Evolutionary conservation across 2,888 invertebrate genomes (phyloP), one percentile per base, ranked within the genome.

Genomic region (Aradus depressus): DNA sequence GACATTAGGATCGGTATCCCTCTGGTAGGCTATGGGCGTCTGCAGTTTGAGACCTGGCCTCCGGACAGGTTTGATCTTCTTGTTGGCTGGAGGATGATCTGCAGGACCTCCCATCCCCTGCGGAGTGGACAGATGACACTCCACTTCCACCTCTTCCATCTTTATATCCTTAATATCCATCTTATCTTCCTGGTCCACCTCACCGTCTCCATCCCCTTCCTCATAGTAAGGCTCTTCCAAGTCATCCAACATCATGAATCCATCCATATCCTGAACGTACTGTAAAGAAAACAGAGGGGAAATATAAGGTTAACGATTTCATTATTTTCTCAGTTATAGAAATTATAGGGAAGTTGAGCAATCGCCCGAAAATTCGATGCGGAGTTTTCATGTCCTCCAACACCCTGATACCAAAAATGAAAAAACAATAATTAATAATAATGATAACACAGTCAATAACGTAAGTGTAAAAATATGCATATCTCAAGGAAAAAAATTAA

Each of bases 1-100:
- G 64, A 88, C 84, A 58, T 85, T 83, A 54, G 86, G 77, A 72
- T 89, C 87, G 50, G 82, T 81, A 66, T 81, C 80, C 62, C 81
- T 79, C 65, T 82, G 80, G 69, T 83, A 84, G 44, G 84, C 83
- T 59, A 84, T 84, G 53, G 83, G 83, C 57, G 82, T 82, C 68
- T 84, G 82, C 58, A 83, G 68, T 62, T 82, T 80, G 55, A 84
- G 70, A 48, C 80, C 81, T 48, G 83, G 83, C 67, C 82, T 79
- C 65, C 78, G 80, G 41, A 83, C 76, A 32, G 82, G 81, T 65
- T 80, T 81, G 59, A 82, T 82, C 70, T 83, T 82, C 50, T 49
- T 49, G n/a, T 42, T 42, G 19, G 48, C 23, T 16, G 23, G 49
- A 28, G 49, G 21, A 14, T 23, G 41, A 25, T 42, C 49, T 5